phyloP scores from a whole-genome alignment of 2,888 invertebrate species.

The Nezara viridula region DNA sequence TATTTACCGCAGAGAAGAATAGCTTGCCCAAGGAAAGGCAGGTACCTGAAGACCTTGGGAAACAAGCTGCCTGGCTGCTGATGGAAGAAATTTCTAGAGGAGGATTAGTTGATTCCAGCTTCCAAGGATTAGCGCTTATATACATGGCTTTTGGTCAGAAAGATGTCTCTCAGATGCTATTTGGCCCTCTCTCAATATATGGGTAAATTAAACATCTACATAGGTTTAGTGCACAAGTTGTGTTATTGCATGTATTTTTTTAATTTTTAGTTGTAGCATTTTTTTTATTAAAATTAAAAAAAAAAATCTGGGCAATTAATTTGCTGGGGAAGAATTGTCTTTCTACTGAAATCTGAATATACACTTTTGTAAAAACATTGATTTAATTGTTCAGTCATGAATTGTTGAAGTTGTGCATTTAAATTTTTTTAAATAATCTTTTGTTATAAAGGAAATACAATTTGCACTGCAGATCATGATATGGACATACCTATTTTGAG shows the following conservation, averaged over 20 bases:
- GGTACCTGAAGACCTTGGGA: slow-evolving; percentile 91
- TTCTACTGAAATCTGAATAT: not conserved
- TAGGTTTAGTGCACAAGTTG: too few relatives aligned
- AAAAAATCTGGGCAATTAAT: not conserved
- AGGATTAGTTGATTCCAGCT: slow-evolving; percentile 90
- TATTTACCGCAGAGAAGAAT: slow-evolving; percentile 71
- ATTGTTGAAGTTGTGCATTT: too few relatives aligned
- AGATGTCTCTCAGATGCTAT: slow-evolving; percentile 87
- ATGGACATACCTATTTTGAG: too few relatives aligned
- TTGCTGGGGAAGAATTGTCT: not conserved
- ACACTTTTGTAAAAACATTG: too few relatives aligned
- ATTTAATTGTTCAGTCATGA: too few relatives aligned
- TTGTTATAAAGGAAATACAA: too few relatives aligned
- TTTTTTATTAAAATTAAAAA: too few relatives aligned
- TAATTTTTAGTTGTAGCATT: too few relatives aligned
- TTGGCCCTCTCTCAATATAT: slow-evolving; percentile 76
- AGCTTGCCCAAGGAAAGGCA: slow-evolving; percentile 66
- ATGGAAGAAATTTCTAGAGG: slow-evolving; percentile 92
- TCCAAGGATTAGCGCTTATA: slow-evolving; percentile 88
- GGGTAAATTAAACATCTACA: slow-evolving; percentile 71
- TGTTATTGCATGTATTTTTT: too few relatives aligned
- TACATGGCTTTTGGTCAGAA: slow-evolving; percentile 96
- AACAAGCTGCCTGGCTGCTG: slow-evolving; percentile 82
- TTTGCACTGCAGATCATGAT: too few relatives aligned
- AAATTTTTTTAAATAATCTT: too few relatives aligned